Evolutionary conservation across 2,888 invertebrate genomes (phyloP).

Genomic region (Crossocerus cetratus): DNA sequence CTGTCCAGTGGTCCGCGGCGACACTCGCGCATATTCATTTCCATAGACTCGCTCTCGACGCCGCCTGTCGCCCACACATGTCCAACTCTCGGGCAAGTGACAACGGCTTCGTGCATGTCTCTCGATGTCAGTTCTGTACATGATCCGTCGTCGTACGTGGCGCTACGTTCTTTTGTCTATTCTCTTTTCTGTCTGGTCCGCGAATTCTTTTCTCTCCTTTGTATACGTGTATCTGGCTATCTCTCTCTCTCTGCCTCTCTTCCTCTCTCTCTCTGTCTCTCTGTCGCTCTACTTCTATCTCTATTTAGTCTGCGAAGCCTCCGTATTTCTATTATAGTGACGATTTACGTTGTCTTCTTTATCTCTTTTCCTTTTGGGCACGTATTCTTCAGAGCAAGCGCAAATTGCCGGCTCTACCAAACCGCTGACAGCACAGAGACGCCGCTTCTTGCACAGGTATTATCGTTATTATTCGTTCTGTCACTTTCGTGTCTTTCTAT

Average conservation of each 20-base stretch:
- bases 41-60: no score
- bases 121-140: conserved; percentile 52
- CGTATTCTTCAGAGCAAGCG: conserved; percentile 76
- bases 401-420: conserved; percentile 77
- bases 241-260: neutral
- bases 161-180: conserved; percentile 23
- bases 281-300: conserved; percentile 3
- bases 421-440: conserved; percentile 77
- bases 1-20: no score
- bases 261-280: neutral
- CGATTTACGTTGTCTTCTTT: conserved; percentile 72
- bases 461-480: conserved; percentile 65
- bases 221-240: neutral
- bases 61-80: no score
- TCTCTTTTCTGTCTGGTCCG: conserved; percentile 26
- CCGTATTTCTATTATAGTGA: conserved; percentile 59
- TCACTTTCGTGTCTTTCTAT: neutral
- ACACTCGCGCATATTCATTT: no score
- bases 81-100: neutral
- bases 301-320: conserved; percentile 39
- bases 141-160: conserved; percentile 21
- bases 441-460: conserved; percentile 77
- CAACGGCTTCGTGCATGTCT: conserved; percentile 52
- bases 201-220: no score
- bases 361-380: conserved; percentile 74